Percentiles rank a stretch among this genome's conserved stretches.
Evolutionary conservation across 2,888 invertebrate species (phyloP).

Genomic region (Aplocera efformata): DNA sequence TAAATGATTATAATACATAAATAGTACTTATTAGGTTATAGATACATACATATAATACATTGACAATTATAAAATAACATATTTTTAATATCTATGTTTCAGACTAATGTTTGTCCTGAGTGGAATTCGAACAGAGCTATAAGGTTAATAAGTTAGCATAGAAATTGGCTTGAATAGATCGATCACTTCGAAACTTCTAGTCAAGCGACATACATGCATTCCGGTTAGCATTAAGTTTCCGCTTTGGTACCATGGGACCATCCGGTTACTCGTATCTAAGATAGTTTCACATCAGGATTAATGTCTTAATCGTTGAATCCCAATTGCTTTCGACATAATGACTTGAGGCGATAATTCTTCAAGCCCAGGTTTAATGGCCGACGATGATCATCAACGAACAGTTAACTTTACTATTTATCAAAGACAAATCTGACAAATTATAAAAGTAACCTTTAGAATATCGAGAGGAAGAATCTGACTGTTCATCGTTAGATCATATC

Average conservation of each 20-base stretch:
- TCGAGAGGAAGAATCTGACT: slow-evolving; percentile 61
- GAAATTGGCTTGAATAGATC: no score
- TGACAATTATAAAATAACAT: no score
- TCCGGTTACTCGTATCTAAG: neutral
- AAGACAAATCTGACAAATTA: slow-evolving; percentile 55
- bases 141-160: no score
- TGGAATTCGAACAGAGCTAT: no score
- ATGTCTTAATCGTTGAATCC: slow-evolving; percentile 34
- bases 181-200: no score
- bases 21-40: no score
- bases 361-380: slow-evolving; percentile 27
- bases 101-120: no score
- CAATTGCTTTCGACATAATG: slow-evolving; percentile 27
- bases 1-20: no score
- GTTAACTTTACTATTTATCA: slow-evolving; percentile 37
- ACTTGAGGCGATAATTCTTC: slow-evolving; percentile 32
- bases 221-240: no score
- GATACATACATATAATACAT: no score
- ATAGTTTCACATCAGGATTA: slow-evolving; percentile 9
- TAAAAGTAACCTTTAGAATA: slow-evolving; percentile 53
- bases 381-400: slow-evolving; percentile 40
- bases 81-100: no score
- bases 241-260: neutral
- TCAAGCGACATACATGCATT: no score
- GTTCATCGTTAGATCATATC: slow-evolving; percentile 70